Conservation (phyloP, 1,140 invertebrate genomes). For the Diabrotica virgifera region DNA sequence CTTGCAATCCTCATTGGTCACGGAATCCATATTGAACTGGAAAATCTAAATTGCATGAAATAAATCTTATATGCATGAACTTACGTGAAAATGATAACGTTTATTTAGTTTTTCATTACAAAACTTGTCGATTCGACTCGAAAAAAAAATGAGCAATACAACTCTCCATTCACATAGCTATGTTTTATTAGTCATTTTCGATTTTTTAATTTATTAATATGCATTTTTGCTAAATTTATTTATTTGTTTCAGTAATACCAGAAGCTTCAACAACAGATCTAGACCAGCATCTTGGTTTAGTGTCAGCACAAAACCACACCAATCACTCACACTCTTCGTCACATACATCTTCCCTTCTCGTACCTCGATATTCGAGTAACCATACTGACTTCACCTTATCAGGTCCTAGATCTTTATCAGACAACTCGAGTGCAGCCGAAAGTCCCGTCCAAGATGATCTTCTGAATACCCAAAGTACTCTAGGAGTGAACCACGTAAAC, state of each 20-base stretch:
- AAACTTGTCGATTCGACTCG: too few relatives aligned
- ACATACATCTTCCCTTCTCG: constrained; percentile 49
- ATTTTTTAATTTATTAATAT: too few relatives aligned
- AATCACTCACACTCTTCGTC: constrained; percentile 47
- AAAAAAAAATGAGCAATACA: too few relatives aligned
- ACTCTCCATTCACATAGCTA: too few relatives aligned
- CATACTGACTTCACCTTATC: constrained; percentile 49
- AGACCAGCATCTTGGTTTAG: constrained; percentile 74
- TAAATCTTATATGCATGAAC: too few relatives aligned
- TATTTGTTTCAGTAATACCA: constrained; percentile 61
- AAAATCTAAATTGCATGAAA: too few relatives aligned
- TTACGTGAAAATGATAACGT: too few relatives aligned
- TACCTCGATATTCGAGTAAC: constrained; percentile 57
- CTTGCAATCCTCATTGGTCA: too few relatives aligned
- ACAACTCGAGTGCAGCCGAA: constrained; percentile 77
- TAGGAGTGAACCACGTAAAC: constrained; percentile 60
- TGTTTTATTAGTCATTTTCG: too few relatives aligned
- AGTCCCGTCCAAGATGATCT: constrained; percentile 77
- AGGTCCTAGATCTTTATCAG: constrained; percentile 69
- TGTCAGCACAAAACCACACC: constrained; percentile 53
- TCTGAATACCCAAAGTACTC: constrained; percentile 51
- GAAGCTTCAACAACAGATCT: constrained; percentile 71
- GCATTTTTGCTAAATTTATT: too few relatives aligned
- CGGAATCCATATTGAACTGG: too few relatives aligned
- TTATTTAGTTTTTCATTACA: too few relatives aligned